A percentile compares a stretch with the other conserved stretches of the same genome.
Conservation (phyloP, 2,797 vertebrate genomes). For the Pangasius krempfi region DNA sequence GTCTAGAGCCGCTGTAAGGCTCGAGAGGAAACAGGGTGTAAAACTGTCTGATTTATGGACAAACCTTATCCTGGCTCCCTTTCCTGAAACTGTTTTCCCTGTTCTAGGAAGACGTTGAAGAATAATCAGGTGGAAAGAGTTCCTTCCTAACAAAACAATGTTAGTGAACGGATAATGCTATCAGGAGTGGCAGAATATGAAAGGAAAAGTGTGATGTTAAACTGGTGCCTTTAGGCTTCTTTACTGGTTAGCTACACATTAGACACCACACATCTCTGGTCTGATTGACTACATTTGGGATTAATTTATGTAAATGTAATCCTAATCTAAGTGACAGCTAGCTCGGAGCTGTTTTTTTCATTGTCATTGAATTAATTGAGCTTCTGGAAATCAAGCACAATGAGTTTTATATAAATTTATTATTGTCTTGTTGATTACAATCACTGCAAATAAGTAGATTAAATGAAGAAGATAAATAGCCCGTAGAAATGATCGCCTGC, state of each 20-base stretch:
- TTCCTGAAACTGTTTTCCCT: conserved; percentile 52
- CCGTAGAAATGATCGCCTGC: neutral
- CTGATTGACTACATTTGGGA: neutral
- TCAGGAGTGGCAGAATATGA: neutral
- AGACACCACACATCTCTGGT: neutral
- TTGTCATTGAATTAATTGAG: neutral
- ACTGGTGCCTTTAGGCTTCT: neutral
- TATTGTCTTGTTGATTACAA: neutral
- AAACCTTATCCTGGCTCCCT: conserved; percentile 63
- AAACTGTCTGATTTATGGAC: conserved; percentile 58
- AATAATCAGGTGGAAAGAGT: conserved; percentile 49
- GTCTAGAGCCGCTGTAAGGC: conserved; percentile 43
- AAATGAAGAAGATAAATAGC: neutral
- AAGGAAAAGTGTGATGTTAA: neutral
- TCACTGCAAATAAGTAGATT: neutral
- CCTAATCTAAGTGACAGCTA: neutral
- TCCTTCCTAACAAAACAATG: neutral
- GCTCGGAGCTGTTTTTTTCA: no score
- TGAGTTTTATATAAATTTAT: neutral
- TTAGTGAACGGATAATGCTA: neutral
- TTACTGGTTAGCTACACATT: neutral
- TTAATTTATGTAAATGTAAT: neutral
- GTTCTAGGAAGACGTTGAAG: conserved; percentile 42
- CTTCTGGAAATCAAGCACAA: neutral
- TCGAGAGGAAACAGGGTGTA: conserved; percentile 44